These are phyloP conservation scores for Botia almorhae DNA, from an alignment of 2,797 vertebrate species.

Conservation along the genomic window DNA sequence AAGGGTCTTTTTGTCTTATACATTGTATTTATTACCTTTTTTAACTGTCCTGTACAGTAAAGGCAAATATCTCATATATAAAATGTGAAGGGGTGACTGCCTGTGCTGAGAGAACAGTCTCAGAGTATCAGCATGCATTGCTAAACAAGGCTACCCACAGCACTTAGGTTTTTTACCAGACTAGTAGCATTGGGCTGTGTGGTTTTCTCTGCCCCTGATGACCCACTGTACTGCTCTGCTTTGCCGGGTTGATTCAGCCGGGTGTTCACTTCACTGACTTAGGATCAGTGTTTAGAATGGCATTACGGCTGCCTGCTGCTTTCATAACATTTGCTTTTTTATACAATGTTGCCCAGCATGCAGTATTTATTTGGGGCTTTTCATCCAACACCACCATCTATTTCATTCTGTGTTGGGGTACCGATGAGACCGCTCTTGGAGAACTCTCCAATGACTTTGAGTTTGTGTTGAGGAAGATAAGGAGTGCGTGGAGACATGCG, in stretches of 20 bases:
- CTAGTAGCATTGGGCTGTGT: conserved; percentile 56
- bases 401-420: conserved; percentile 50
- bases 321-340: conserved; percentile 59
- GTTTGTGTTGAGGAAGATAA: conserved; percentile 32
- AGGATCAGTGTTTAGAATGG: conserved; percentile 32
- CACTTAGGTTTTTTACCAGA: conserved; percentile 66
- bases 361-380: conserved; percentile 65
- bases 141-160: conserved; percentile 76
- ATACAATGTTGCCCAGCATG: conserved; percentile 66
- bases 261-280: conserved; percentile 49
- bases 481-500: neutral
- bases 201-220: conserved; percentile 30
- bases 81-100: neutral
- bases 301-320: conserved; percentile 29
- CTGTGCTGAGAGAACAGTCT: conserved; percentile 50
- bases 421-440: conserved; percentile 40
- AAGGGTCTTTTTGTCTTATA: neutral
- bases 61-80: neutral
- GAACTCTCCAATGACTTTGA: conserved; percentile 27
- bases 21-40: conserved; percentile 3
- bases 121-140: conserved; percentile 70
- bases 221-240: conserved; percentile 35
- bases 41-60: conserved; percentile 20
- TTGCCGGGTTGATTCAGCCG: conserved; percentile 24
- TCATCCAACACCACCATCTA: conserved; percentile 49